Evolutionary conservation across 2,113 vertebrate species (phyloP).

Genomic region (Morone chrysops): DNA sequence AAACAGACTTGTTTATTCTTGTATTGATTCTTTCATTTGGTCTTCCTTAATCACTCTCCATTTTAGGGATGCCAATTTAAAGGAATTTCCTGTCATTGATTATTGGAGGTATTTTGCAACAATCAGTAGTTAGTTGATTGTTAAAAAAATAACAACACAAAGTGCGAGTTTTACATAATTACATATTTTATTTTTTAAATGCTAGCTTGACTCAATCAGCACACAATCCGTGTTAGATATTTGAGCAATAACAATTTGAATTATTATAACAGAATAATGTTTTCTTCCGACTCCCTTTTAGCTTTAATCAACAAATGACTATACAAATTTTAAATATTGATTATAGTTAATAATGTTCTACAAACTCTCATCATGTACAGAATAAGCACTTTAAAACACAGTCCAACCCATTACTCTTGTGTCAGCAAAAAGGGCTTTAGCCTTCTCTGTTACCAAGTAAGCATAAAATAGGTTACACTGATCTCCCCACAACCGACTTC

Average conservation of each 20-base stretch:
- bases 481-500: background rate
- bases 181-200: background rate
- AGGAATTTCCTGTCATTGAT: background rate
- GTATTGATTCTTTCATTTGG: background rate
- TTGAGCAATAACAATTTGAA: background rate
- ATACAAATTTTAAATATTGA: background rate
- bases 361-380: background rate
- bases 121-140: background rate
- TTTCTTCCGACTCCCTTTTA: background rate
- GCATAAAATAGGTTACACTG: background rate
- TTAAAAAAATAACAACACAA: background rate
- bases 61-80: background rate
- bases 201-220: background rate
- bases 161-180: background rate
- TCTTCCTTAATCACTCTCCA: background rate
- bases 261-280: background rate
- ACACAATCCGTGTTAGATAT: background rate
- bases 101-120: background rate
- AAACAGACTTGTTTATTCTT: background rate
- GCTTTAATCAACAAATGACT: background rate
- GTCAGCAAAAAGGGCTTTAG: background rate
- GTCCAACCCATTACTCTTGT: background rate
- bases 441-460: background rate
- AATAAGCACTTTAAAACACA: background rate
- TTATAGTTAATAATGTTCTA: background rate